These are phyloP conservation scores for Engystomops pustulosus DNA, from an alignment of 2,113 vertebrate species.

Conservation along the genomic window DNA sequence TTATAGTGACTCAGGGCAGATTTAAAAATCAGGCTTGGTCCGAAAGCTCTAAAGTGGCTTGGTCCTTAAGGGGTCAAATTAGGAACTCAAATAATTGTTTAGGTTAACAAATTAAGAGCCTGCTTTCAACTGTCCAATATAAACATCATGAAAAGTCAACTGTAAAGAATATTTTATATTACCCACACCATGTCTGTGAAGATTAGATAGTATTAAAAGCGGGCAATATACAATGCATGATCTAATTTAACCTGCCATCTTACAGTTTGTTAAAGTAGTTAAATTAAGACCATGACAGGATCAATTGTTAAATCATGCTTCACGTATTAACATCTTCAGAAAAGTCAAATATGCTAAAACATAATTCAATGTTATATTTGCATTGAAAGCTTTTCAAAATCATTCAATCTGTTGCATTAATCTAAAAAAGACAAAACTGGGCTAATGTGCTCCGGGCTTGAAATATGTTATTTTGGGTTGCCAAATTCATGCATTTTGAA, in stretches of 20 bases:
- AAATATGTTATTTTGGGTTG: slow-evolving; percentile 31
- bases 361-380: background rate
- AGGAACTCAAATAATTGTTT: no score
- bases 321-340: background rate
- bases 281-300: no score
- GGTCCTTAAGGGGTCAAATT: no score
- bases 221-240: background rate
- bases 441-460: slow-evolving; percentile 19
- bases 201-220: background rate
- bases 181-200: background rate
- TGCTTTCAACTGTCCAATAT: no score
- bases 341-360: background rate
- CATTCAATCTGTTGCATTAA: slow-evolving; percentile 36
- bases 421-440: slow-evolving; percentile 34
- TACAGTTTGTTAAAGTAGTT: no score
- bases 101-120: no score
- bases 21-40: no score
- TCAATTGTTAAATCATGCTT: no score
- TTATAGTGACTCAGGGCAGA: no score
- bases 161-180: background rate
- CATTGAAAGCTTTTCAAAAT: background rate
- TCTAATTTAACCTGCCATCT: background rate
- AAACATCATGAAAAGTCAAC: no score
- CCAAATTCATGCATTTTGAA: background rate
- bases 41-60: no score